Evolutionary conservation across 2,113 vertebrate species (phyloP).

Genomic region (Clarias batrachus): DNA sequence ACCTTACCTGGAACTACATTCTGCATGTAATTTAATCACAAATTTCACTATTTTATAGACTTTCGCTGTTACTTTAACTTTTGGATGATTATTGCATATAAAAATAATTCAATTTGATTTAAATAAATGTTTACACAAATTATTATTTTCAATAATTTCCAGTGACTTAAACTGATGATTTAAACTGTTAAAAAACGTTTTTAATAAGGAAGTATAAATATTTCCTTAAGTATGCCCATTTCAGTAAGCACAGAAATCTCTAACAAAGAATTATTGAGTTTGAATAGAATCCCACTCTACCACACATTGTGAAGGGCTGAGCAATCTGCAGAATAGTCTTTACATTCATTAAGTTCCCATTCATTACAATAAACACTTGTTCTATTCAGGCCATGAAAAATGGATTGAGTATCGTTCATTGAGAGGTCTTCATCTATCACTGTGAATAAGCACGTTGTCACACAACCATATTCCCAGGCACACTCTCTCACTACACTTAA

Average conservation of each 20-base stretch:
- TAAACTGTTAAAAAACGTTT: background rate
- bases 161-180: background rate
- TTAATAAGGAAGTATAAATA: background rate
- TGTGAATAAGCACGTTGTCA: constrained; percentile 35
- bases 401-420: constrained; percentile 36
- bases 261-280: background rate
- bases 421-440: constrained; percentile 29
- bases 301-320: constrained; percentile 7
- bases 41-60: background rate
- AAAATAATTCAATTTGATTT: background rate
- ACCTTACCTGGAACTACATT: background rate
- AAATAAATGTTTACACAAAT: background rate
- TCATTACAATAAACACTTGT: constrained; percentile 50
- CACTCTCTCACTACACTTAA: constrained; percentile 36
- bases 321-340: background rate
- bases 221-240: background rate
- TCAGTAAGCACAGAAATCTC: background rate
- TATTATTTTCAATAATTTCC: background rate
- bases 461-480: constrained; percentile 8
- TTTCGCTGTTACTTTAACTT: background rate
- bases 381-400: constrained; percentile 39
- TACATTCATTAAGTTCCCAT: constrained; percentile 47
- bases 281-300: background rate
- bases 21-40: background rate
- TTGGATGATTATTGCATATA: background rate